These are phyloP conservation scores for Pteronura brasiliensis DNA, from an alignment of 2,113 vertebrate genomes.

Conservation along the genomic window DNA sequence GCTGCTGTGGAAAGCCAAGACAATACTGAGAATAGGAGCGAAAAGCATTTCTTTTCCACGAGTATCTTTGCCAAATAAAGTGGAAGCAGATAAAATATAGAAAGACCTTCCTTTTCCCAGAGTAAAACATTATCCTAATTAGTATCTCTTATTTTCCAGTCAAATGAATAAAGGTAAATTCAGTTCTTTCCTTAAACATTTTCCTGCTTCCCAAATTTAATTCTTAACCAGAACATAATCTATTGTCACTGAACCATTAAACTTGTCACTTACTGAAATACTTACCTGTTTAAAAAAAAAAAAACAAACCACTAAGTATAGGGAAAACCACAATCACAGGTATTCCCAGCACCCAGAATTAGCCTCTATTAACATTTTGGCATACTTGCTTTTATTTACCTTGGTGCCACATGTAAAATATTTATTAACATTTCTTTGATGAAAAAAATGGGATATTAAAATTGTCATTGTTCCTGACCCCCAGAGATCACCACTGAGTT, in stretches of 20 bases:
- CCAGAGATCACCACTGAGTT: background rate
- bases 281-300: constrained; percentile 7
- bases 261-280: constrained; percentile 28
- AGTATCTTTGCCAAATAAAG: constrained; percentile 27
- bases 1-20: constrained; percentile 36
- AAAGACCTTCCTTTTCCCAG: background rate
- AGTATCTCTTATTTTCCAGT: constrained; percentile 25
- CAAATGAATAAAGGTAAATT: constrained; percentile 7
- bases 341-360: background rate
- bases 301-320: background rate
- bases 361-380: background rate
- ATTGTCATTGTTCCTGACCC: background rate
- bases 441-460: background rate
- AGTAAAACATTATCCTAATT: background rate
- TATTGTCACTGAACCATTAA: constrained; percentile 40
- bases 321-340: background rate
- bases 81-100: background rate
- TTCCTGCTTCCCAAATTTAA: constrained; percentile 55
- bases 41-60: constrained; percentile 24
- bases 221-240: constrained; percentile 47
- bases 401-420: background rate
- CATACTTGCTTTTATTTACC: background rate
- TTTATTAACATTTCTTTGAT: background rate
- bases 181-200: constrained; percentile 25
- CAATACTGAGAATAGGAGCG: background rate